These are phyloP conservation scores for Rhabdophis nuchalis DNA, from an alignment of 2,797 vertebrate genomes.

Conservation along the genomic window DNA sequence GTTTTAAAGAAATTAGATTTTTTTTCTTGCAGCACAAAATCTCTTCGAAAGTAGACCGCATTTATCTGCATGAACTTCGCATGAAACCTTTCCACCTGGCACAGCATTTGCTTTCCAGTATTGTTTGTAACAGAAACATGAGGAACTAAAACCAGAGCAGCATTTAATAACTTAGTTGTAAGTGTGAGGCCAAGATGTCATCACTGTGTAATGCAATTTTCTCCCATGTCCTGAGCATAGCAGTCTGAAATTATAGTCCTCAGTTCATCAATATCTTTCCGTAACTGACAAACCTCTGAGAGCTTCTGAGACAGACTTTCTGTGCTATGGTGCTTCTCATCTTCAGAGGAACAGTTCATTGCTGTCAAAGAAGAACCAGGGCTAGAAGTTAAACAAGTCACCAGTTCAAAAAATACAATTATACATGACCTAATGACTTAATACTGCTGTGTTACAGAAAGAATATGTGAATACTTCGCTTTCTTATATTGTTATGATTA, in stretches of 20 bases:
- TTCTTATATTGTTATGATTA: not conserved
- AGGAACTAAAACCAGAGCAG: conserved; percentile 62
- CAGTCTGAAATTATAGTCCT: conserved; percentile 85
- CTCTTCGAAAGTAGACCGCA: conserved; percentile 26
- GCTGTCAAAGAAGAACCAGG: conserved; percentile 66
- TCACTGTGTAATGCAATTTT: conserved; percentile 88
- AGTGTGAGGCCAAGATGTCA: conserved; percentile 35
- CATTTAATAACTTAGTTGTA: conserved; percentile 50
- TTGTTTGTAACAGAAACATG: conserved; percentile 62
- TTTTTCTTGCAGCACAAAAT: conserved; percentile 52
- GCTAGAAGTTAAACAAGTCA: conserved; percentile 31
- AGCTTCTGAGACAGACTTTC: conserved; percentile 81
- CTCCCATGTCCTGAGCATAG: conserved; percentile 90
- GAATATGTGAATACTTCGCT: not conserved
- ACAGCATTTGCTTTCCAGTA: conserved; percentile 41
- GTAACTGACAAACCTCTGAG: conserved; percentile 81
- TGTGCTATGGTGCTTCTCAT: conserved; percentile 77
- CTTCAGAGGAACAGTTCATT: conserved; percentile 80
- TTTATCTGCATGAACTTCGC: conserved; percentile 17
- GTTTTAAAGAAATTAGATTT: conserved; percentile 62
- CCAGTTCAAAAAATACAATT: not conserved
- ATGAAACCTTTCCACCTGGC: not conserved
- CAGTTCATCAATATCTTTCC: conserved; percentile 88
- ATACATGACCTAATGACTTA: not conserved
- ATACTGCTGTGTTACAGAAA: not conserved